A percentile compares a stretch with the other conserved stretches of the same genome.
These are phyloP conservation scores for Rousettus leschenaultii DNA, from an alignment of 2,113 vertebrate genomes.

Conservation along the genomic window DNA sequence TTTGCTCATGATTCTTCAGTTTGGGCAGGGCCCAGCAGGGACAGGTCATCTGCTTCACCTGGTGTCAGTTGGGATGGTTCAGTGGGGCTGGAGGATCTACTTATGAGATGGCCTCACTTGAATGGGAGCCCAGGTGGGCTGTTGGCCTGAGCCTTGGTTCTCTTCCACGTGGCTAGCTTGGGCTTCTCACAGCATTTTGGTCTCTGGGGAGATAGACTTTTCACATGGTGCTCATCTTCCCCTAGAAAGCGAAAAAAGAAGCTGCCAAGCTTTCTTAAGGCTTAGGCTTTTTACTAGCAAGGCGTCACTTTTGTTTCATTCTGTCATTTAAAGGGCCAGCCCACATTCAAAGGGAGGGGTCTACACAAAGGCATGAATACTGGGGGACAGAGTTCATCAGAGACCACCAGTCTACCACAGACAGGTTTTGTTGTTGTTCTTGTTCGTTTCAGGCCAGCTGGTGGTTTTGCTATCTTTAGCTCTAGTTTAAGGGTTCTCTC, in stretches of 20 bases:
- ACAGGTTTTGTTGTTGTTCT: not conserved
- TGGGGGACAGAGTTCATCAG: not conserved
- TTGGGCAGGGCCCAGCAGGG: not conserved
- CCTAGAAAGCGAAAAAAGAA: not conserved
- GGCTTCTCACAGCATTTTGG: not conserved
- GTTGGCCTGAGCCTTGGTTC: not conserved
- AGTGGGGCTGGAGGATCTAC: not conserved
- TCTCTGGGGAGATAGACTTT: not conserved
- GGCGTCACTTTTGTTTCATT: not conserved
- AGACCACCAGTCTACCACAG: not conserved
- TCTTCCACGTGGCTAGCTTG: not conserved
- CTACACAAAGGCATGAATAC: not conserved
- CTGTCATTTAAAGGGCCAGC: not conserved
- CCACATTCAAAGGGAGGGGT: not conserved
- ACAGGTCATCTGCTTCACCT: not conserved
- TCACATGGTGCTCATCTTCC: not conserved
- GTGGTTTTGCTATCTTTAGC: not conserved
- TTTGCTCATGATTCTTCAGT: not conserved
- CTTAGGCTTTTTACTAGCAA: not conserved
- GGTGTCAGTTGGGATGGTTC: not conserved
- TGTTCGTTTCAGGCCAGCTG: not conserved
- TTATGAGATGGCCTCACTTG: not conserved
- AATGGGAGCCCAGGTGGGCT: not conserved
- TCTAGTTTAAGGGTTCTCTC: not conserved
- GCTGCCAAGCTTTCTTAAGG: not conserved